Evolutionary conservation across 2,797 vertebrate species (phyloP).

Genomic region (Neomorphus geoffroyi): DNA sequence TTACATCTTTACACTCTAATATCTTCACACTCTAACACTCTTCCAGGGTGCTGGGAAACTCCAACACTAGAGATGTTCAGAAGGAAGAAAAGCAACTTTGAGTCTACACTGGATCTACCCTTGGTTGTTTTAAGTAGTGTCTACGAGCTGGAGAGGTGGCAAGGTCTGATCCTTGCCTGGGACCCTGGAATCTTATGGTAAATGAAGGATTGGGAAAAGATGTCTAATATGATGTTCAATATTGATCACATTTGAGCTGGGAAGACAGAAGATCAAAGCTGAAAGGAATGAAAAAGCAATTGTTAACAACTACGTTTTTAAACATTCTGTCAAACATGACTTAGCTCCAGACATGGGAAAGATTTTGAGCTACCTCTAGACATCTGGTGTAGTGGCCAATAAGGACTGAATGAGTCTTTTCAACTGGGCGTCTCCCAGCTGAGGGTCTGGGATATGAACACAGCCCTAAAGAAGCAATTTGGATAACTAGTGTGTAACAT

Average conservation of each 20-base stretch:
- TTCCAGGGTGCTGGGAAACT: not conserved
- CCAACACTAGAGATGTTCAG: not conserved
- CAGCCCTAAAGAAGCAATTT: not conserved
- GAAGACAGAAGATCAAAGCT: not conserved
- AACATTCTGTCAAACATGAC: not conserved
- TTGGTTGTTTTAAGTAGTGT: not conserved
- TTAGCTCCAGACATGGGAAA: not conserved
- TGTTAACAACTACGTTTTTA: not conserved
- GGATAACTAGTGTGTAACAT: not conserved
- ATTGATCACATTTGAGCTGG: not conserved
- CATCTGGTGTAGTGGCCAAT: not conserved
- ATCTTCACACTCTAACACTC: too few species aligned
- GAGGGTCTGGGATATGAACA: not conserved
- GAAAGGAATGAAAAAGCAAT: not conserved
- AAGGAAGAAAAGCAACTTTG: not conserved
- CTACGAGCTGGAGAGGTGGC: not conserved
- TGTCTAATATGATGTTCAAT: not conserved
- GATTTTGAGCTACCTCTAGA: not conserved
- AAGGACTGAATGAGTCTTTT: not conserved
- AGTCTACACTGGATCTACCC: fast-evolving
- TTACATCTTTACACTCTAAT: not conserved
- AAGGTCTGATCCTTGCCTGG: not conserved
- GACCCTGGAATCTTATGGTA: not conserved
- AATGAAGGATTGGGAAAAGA: not conserved
- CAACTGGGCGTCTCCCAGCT: fast-evolving